Base-by-base conservation (phyloP, 1,140 invertebrate genomes). In the Aricia agestis region DNA sequence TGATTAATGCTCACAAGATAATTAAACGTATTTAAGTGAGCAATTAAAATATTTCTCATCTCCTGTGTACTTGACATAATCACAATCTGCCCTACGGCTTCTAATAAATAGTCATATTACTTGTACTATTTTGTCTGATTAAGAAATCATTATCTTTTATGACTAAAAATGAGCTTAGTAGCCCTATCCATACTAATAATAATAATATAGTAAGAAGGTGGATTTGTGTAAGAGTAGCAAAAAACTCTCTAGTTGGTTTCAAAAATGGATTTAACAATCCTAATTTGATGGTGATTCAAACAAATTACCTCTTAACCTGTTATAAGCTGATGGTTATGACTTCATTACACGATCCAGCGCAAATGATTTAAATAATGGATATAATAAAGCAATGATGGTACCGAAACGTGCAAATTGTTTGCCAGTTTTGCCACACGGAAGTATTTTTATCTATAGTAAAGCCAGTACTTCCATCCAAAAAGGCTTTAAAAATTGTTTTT, bases 321-420 rank as follows among this genome's bases (percentile, higher is more conserved):
- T 52, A 52, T 10, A 11, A 0, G 11, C 45, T 52, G 7, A 52
- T 52, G 45, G 45, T 52, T 52, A 52, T 52, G 2, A 52, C 45
- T 52, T 52, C 11, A 52, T 52, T 52, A 52, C 9, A 15, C 45
- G 6, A 52, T 15, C 13, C 25, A 36, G 19, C 31, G 32, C 36
- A 63, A 41, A 68, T 42, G 42, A 68, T 52, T 68, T n/a, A 45
- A 25, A 25, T 31, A 68, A 57, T 68, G 31, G 57, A 57, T 25
- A 31, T 68, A 19, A 41, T 45, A 25, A 17, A 25, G 15, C 52
- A 19, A 19, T 18, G 36, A 11, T 67, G 13, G 18, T 52, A n/a
- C 9, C 36, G 9, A 36, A 36, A 36, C 5, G 6, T 36, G 5
- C 0, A 36, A 36, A 36, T 9, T 5, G 36, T 7, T 36, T 36